Evolutionary conservation across 2,888 invertebrate species (phyloP), one percentile per base, ranked within the genome.

Genomic region (Habrosyne pyritoides): DNA sequence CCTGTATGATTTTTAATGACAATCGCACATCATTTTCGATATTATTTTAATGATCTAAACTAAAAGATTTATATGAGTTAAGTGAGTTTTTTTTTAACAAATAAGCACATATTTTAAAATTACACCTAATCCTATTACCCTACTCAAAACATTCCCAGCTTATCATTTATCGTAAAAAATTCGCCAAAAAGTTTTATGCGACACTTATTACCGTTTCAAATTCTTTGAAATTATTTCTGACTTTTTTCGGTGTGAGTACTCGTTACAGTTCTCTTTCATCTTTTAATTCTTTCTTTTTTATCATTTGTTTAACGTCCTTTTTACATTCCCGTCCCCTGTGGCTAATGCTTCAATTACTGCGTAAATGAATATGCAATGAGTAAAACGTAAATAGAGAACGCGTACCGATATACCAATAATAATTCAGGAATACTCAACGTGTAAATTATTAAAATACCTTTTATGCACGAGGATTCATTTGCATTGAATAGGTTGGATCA

Each of bases 181-280:
- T 73, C 66, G 75, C 67, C 72, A 73, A 84, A n/a, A 86, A 86
- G 77, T 83, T 83, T 83, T 71, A 73, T 74, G 75, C 50, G 50
- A 75, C 73, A 80, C 81, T 83, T 84, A 85, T 83, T 83, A 79
- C 79, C 78, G 81, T 81, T 82, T 80, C 80, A 78, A 81, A 81
- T 83, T 75, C 75, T 77, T 81, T 84, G 81, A 81, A 83, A 86
- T 86, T 84, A 85, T 84, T 83, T 85, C 79, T 75, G 78, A 81
- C 79, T 83, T 86, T n/a, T 83, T 81, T 79, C 73, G 69, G 72
- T 73, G 70, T 79, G 83, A 82, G 85, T 28, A 28, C 49, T 83
- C 80, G 77, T 81, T 86, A 86, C 78, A 78, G 73, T 77, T 49
- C 69, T 81, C 81, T 81, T 87, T 86, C 79, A 82, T 87, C 74